Percentiles rank a stretch among this genome's conserved stretches.
Evolutionary conservation across 2,113 vertebrate species (phyloP).

Genomic region (Athene cunicularia): DNA sequence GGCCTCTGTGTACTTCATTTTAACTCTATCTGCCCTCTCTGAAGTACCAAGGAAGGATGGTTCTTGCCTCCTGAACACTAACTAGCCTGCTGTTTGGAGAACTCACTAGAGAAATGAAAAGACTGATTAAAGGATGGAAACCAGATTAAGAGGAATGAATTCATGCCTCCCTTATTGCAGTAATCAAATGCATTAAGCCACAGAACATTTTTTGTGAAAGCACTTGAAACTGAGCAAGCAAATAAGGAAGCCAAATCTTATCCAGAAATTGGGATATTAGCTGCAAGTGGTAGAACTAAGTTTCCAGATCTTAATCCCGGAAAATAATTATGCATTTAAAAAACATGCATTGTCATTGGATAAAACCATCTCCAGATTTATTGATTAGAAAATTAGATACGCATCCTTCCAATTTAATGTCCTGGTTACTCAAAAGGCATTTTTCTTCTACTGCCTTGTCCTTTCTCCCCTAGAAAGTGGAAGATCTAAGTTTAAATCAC

Average conservation of each 20-base stretch:
- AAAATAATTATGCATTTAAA: neutral
- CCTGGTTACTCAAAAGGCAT: neutral
- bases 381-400: neutral
- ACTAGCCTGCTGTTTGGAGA: neutral
- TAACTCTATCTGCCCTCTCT: neutral
- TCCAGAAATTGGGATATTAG: neutral
- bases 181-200: slow-evolving; percentile 1
- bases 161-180: neutral
- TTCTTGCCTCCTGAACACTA: neutral
- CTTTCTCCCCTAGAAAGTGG: neutral
- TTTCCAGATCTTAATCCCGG: neutral
- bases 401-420: neutral
- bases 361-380: neutral
- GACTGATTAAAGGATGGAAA: neutral
- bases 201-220: neutral
- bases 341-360: neutral
- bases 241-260: neutral
- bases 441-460: neutral
- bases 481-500: neutral
- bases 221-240: neutral
- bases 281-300: neutral
- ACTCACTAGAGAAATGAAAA: neutral
- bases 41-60: neutral
- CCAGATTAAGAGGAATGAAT: neutral
- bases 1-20: neutral